These are phyloP conservation scores for Bombylius major DNA, from an alignment of 2,888 invertebrate species.

Conservation along the genomic window DNA sequence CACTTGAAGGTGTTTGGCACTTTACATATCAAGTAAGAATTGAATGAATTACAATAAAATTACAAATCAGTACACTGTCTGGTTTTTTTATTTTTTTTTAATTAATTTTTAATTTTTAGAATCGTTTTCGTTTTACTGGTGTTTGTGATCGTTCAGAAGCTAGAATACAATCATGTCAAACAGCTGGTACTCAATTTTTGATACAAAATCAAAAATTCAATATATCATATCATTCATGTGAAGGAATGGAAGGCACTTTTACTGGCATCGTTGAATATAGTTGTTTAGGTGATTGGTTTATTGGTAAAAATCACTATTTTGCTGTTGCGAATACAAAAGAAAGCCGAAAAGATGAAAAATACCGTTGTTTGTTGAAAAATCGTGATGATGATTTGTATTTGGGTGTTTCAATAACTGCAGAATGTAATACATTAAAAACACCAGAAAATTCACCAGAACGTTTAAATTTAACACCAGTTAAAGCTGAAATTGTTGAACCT, in stretches of 20 bases:
- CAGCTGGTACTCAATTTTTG: constrained; percentile 87
- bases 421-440: constrained; percentile 84
- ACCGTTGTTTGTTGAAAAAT: constrained; percentile 87
- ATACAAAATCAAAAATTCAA: constrained; percentile 95
- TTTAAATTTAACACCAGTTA: constrained; percentile 72
- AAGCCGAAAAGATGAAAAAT: constrained; percentile 87
- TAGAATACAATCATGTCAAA: constrained; percentile 86
- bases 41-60: not conserved
- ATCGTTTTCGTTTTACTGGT: constrained; percentile 79
- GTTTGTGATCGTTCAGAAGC: constrained; percentile 84
- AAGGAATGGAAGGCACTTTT: constrained; percentile 80
- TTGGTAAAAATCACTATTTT: constrained; percentile 91
- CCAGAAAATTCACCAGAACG: constrained; percentile 89
- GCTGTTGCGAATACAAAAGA: constrained; percentile 96
- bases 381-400: constrained; percentile 86
- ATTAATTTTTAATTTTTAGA: constrained; percentile 36
- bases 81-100: not conserved
- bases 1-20: constrained; percentile 92
- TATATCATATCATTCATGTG: constrained; percentile 82
- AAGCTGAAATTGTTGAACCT: constrained; percentile 79
- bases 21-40: constrained; percentile 63
- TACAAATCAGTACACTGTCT: not conserved
- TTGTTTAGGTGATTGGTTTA: constrained; percentile 91
- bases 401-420: constrained; percentile 86
- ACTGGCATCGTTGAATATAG: constrained; percentile 86